Conservation (phyloP, 2,888 invertebrate genomes). For the Phlogophora meticulosa region DNA sequence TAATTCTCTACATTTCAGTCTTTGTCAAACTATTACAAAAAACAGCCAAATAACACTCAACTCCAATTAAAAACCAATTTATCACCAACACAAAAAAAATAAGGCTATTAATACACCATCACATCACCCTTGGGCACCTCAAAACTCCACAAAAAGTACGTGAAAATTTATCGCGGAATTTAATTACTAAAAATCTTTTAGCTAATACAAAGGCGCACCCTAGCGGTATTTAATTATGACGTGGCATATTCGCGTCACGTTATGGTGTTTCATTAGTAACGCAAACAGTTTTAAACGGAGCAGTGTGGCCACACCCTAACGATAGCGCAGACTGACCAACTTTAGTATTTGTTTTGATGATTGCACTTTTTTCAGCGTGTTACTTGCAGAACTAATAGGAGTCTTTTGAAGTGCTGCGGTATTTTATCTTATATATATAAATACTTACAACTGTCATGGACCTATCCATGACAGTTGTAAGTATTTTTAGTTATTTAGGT, state of each 20-base stretch:
- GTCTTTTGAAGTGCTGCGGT: background rate
- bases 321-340: slow-evolving; percentile 52
- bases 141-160: slow-evolving; percentile 64
- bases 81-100: slow-evolving; percentile 15
- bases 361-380: slow-evolving; percentile 44
- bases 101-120: slow-evolving; percentile 41
- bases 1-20: background rate
- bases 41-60: background rate
- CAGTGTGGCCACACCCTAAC: slow-evolving; percentile 79
- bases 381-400: background rate
- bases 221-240: slow-evolving; percentile 79
- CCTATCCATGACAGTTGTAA: no score
- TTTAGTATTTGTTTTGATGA: slow-evolving; percentile 62
- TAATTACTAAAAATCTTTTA: slow-evolving; percentile 82
- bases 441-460: no score
- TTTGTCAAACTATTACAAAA: background rate
- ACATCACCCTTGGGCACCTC: slow-evolving; percentile 49
- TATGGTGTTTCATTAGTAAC: slow-evolving; percentile 84
- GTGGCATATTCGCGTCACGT: slow-evolving; percentile 77
- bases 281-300: slow-evolving; percentile 87
- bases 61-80: slow-evolving; percentile 40
- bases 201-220: slow-evolving; percentile 74
- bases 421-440: background rate
- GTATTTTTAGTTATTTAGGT: no score
- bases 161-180: slow-evolving; percentile 72